A percentile compares a stretch with the other conserved stretches of the same genome.
Conservation (phyloP, 2,113 vertebrate species). For the Corynorhinus townsendii region DNA sequence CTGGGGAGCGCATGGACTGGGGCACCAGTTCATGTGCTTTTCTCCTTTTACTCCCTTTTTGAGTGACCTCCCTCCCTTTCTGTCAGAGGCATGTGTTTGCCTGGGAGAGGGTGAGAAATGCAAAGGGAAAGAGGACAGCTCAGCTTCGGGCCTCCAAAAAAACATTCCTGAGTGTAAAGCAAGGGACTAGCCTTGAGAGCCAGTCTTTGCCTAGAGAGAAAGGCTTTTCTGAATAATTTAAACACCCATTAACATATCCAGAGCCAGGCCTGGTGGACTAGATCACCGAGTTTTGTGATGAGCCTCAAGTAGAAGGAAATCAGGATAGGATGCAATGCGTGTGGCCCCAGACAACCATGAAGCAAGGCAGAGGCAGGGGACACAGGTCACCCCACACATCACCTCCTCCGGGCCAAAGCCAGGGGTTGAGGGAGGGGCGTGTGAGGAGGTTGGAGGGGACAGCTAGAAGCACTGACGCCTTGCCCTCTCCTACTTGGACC, state of each 20-base stretch:
- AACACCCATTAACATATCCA: not conserved
- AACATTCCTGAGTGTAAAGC: not conserved
- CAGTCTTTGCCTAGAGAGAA: not conserved
- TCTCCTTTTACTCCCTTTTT: not conserved
- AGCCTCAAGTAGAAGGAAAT: not conserved
- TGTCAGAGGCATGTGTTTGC: not conserved
- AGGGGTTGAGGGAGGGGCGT: not conserved
- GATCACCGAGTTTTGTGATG: not conserved
- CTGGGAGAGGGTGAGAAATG: not conserved
- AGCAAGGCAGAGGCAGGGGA: not conserved
- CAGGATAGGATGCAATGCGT: not conserved
- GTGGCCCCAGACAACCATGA: not conserved
- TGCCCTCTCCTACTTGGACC: not conserved
- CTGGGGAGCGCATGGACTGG: not conserved
- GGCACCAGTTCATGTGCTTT: not conserved
- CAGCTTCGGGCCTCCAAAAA: not conserved
- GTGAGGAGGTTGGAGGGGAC: not conserved
- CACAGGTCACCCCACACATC: fast-evolving
- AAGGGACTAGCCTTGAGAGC: not conserved
- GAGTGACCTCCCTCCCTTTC: not conserved
- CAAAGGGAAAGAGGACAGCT: not conserved
- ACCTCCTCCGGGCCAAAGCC: not conserved
- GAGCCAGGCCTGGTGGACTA: not conserved
- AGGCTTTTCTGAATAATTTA: not conserved
- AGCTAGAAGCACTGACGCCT: not conserved